phyloP scores from a whole-genome alignment of 2,797 vertebrate genomes.

The Phoxinus dragarum region DNA sequence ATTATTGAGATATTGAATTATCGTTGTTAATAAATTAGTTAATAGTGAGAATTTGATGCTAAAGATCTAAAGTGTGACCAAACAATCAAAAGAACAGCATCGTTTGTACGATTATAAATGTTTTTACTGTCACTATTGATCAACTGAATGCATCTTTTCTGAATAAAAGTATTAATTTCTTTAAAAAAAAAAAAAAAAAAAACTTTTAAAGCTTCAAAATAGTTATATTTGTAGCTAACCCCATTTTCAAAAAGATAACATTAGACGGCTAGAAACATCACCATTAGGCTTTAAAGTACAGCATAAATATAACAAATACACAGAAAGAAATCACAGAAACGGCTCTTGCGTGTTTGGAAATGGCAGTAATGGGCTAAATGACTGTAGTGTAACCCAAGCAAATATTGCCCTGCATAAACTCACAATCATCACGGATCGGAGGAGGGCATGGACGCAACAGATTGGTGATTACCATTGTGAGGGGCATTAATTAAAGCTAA shows the following conservation, averaged over 20 bases:
- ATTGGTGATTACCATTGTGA: conserved; percentile 71
- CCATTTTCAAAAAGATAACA: no score
- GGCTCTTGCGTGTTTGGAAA: background rate
- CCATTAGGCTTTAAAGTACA: background rate
- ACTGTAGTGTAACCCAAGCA: background rate
- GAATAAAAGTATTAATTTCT: no score
- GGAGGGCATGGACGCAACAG: conserved; percentile 52
- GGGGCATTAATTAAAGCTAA: conserved; percentile 73
- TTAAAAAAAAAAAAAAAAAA: background rate
- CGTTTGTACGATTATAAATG: background rate
- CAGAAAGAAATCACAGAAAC: background rate
- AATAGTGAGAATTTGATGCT: no score
- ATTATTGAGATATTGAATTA: no score
- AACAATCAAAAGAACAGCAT: background rate
- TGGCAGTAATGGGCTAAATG: background rate
- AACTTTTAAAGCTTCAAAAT: background rate
- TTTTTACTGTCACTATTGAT: background rate
- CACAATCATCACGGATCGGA: conserved; percentile 8
- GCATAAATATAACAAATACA: background rate
- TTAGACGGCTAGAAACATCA: no score
- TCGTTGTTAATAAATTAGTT: no score
- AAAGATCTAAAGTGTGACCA: no score
- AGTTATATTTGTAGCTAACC: background rate
- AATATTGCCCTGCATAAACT: background rate
- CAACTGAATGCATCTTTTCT: background rate